Evolutionary conservation across 2,113 vertebrate genomes (phyloP), one percentile per base, ranked within the genome.

Genomic region (Otis tarda): DNA sequence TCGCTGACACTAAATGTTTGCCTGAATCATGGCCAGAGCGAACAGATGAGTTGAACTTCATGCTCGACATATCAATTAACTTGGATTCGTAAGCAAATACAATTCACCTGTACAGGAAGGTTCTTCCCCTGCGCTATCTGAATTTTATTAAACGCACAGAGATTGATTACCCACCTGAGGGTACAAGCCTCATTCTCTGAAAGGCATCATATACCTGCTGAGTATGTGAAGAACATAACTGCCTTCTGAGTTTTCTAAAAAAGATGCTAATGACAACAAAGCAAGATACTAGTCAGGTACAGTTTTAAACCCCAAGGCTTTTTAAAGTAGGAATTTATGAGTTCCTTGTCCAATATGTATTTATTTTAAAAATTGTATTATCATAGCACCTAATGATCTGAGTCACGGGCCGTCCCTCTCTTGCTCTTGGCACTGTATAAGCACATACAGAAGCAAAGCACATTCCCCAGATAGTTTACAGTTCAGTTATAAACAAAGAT

Each of bases 251-350:
- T 47, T 65, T 64, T 93, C 91, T 83, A 85, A 91, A 87, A 94
- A 76, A 45, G 20, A 63, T 24, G n/a, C 85, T 92, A 89, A 85
- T 53, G 80, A 91, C 83, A 95, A 82, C 57, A 95, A 89, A 92
- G 27, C 30, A 49, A 76, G 53, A 55, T 55, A 30, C 53, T 55
- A 55, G 10, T 55, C 27, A 55, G 53, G 30, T 55, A 55, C 25
- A 77, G 35, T 89, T 74, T 93, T 94, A 89, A 94, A 90, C 7
- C 7, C 10, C 9, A 41, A 61, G 37, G 14, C 19, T 52, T 93
- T 79, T 52, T 8, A 87, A 61, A 74, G 47, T 31, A 91, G 63
- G 23, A 65, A 57, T 37, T 43, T 0, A 57, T 21, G 28, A 87
- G 28, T 53, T 84, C 55, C 33, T 84, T 7, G 24, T 82, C 21